These are phyloP conservation scores for Gambelia wislizenii DNA, from an alignment of 2,797 vertebrate genomes.

Conservation along the genomic window DNA sequence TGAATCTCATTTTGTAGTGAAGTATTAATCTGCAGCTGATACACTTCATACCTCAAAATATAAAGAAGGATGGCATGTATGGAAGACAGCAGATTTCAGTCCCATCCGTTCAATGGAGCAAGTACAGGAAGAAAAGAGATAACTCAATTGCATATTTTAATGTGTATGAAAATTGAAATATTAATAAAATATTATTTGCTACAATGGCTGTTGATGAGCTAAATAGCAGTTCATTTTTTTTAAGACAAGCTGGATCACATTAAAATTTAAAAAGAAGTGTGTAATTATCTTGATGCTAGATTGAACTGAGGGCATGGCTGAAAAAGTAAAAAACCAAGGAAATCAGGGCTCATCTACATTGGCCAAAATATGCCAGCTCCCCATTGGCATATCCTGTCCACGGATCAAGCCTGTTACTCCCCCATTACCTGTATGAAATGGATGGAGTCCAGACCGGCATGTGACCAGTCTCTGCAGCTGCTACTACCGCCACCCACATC, in stretches of 20 bases:
- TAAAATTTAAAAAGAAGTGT: conserved; percentile 58
- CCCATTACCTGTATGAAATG: too few species aligned
- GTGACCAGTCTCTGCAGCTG: too few species aligned
- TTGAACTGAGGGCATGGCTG: conserved; percentile 51
- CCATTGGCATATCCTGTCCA: too few species aligned
- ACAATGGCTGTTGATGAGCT: conserved; percentile 57
- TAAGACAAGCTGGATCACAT: conserved; percentile 54
- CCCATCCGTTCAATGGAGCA: conserved; percentile 25
- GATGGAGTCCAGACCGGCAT: too few species aligned
- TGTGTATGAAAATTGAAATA: conserved; percentile 66
- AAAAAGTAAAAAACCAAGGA: conserved; percentile 30
- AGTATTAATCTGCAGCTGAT: conserved; percentile 60
- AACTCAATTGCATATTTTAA: conserved; percentile 53
- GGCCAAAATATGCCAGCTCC: too few species aligned
- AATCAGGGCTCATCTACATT: too few species aligned
- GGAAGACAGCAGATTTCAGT: conserved; percentile 26
- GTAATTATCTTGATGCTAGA: conserved; percentile 60
- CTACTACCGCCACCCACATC: too few species aligned
- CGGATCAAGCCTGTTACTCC: too few species aligned
- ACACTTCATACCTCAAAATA: conserved; percentile 36
- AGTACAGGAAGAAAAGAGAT: conserved; percentile 53
- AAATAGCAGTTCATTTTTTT: conserved; percentile 53
- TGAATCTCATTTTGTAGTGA: conserved; percentile 60
- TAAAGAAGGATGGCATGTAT: conserved; percentile 40
- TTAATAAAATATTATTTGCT: conserved; percentile 72